These are phyloP conservation scores for Halictus rubicundus DNA, from an alignment of 1,140 invertebrate species.

Conservation along the genomic window DNA sequence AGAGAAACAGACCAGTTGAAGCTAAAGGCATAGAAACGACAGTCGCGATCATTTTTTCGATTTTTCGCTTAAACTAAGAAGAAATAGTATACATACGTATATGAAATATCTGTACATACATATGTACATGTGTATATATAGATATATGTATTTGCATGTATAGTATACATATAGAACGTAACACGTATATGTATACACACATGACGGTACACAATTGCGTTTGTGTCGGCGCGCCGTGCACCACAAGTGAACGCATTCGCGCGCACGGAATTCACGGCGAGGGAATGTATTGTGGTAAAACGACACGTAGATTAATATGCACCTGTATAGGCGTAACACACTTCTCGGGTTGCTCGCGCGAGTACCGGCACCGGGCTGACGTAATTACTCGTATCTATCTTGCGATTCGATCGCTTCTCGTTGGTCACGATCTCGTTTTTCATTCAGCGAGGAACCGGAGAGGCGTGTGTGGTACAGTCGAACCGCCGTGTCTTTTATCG, in stretches of 20 bases:
- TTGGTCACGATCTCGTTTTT: constrained; percentile 16
- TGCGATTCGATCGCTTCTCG: constrained; percentile 14
- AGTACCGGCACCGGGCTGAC: constrained; percentile 4
- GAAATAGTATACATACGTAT: constrained; percentile 12
- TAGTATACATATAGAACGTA: background rate
- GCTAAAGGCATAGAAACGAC: constrained; percentile 72
- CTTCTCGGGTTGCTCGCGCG: constrained; percentile 44
- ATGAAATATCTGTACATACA: constrained; percentile 3
- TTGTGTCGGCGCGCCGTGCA: background rate
- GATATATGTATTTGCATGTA: background rate
- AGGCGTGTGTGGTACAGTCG: constrained; percentile 3
- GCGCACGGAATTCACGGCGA: constrained; percentile 10
- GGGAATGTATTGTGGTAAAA: constrained; percentile 29
- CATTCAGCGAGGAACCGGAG: background rate
- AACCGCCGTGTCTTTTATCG: constrained; percentile 9
- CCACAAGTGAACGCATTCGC: background rate
- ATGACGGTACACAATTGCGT: background rate
- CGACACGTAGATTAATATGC: constrained; percentile 35
- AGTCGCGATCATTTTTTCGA: constrained; percentile 55
- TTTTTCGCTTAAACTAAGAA: background rate
- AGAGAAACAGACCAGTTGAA: constrained; percentile 80
- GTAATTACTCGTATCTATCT: constrained; percentile 39
- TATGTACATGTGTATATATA: constrained; percentile 3
- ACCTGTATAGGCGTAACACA: constrained; percentile 22
- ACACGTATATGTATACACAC: background rate